phyloP scores from a whole-genome alignment of 2,113 vertebrate species.

The Aptenodytes forsteri region DNA sequence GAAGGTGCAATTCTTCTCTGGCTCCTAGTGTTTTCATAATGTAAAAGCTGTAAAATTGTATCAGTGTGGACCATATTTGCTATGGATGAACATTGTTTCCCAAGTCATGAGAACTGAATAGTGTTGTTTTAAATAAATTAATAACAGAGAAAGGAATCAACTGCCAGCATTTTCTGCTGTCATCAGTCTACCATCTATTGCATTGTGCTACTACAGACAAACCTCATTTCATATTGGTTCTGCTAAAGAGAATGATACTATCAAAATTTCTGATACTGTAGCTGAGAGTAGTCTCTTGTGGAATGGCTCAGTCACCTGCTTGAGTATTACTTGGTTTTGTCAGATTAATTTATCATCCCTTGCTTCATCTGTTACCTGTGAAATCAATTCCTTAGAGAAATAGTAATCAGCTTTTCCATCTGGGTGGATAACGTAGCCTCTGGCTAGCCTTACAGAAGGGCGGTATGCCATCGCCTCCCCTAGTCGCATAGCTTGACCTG shows the following conservation, averaged over 20 bases:
- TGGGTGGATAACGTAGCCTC: not conserved
- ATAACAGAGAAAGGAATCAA: not conserved
- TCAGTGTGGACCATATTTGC: not conserved
- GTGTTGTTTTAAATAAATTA: not conserved
- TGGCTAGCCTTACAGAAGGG: not conserved
- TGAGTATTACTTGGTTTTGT: not conserved
- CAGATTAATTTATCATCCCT: not conserved
- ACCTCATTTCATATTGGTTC: not conserved
- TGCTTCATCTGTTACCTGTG: not conserved
- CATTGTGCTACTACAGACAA: not conserved
- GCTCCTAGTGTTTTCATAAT: not conserved
- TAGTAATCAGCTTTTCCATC: not conserved
- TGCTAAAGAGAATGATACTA: not conserved
- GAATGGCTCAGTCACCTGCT: not conserved
- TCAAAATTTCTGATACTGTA: not conserved
- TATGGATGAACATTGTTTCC: not conserved
- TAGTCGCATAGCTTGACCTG: not conserved
- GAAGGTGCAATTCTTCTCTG: not conserved
- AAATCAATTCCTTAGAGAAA: not conserved
- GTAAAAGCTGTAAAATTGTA: not conserved
- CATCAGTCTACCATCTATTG: not conserved
- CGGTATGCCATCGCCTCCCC: rapidly evolving
- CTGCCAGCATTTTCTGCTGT: not conserved
- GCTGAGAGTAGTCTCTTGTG: not conserved
- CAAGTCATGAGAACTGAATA: not conserved